Conservation (phyloP, 2,797 vertebrate species). For the Enteromius afrohamiltoni region DNA sequence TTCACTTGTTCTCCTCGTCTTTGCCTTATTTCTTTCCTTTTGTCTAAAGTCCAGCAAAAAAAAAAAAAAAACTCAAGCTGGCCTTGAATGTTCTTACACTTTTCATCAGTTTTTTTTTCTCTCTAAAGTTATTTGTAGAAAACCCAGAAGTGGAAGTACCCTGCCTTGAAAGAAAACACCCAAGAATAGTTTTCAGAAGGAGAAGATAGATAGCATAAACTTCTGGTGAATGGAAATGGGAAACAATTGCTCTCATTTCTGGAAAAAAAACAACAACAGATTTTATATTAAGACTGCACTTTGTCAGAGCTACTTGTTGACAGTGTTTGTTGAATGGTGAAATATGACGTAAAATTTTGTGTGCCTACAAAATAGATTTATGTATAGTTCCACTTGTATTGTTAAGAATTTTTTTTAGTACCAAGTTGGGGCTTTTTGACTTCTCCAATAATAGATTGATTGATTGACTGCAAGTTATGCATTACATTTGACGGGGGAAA, state of each 20-base stretch:
- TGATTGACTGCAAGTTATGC: background rate
- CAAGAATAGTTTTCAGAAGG: slow-evolving; percentile 43
- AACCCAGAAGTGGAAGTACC: slow-evolving; percentile 39
- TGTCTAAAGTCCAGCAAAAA: too few species aligned
- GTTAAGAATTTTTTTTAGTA: background rate
- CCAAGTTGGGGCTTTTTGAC: background rate
- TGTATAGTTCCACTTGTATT: background rate
- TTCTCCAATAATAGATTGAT: background rate
- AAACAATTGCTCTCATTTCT: slow-evolving; percentile 46
- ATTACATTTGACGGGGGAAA: background rate
- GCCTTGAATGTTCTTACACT: background rate
- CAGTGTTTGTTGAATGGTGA: slow-evolving; percentile 16
- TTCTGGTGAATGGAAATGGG: slow-evolving; percentile 45
- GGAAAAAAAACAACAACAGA: slow-evolving; percentile 7
- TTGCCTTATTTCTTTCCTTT: background rate
- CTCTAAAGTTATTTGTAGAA: slow-evolving; percentile 36
- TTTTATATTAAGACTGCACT: slow-evolving; percentile 21
- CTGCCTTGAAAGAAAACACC: slow-evolving; percentile 49
- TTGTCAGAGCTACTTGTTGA: slow-evolving; percentile 29
- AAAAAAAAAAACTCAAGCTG: too few species aligned
- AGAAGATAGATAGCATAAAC: slow-evolving; percentile 39
- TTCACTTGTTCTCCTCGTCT: slow-evolving; percentile 11
- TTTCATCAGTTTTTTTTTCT: slow-evolving; percentile 19
- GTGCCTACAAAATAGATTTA: background rate
- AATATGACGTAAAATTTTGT: background rate